Conservation (phyloP, 2,797 vertebrate genomes). For the Morus bassanus region DNA sequence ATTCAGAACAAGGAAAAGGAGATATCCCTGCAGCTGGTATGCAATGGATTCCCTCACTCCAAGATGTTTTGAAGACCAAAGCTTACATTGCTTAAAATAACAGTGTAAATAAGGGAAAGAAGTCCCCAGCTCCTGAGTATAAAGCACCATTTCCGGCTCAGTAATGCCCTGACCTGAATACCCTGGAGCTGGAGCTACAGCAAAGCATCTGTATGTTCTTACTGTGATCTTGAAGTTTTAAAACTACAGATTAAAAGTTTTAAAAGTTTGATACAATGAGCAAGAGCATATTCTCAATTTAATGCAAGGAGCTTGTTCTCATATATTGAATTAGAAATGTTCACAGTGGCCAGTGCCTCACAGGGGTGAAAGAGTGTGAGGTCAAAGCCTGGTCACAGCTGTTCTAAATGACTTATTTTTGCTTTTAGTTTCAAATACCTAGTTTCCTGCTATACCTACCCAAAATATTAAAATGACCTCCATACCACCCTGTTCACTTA, state of each 20-base stretch:
- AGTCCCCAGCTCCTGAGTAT: neutral
- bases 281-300: neutral
- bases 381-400: neutral
- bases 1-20: neutral
- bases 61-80: neutral
- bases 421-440: constrained; percentile 35
- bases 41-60: neutral
- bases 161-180: neutral
- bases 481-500: constrained; percentile 4
- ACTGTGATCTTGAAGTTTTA: neutral
- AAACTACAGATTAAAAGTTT: neutral
- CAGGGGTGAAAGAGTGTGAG: neutral
- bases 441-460: constrained; percentile 34
- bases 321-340: constrained; percentile 17
- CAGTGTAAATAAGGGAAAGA: neutral
- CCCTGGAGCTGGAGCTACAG: neutral
- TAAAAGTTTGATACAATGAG: neutral
- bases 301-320: neutral
- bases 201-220: neutral
- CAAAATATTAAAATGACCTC: constrained; percentile 71
- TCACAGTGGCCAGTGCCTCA: neutral
- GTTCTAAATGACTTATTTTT: constrained; percentile 29
- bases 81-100: neutral
- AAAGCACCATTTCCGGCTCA: neutral
- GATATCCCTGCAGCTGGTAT: fast-evolving